These are phyloP conservation scores for Gnathonemus longibarbis DNA, from an alignment of 2,113 vertebrate species.

Conservation along the genomic window DNA sequence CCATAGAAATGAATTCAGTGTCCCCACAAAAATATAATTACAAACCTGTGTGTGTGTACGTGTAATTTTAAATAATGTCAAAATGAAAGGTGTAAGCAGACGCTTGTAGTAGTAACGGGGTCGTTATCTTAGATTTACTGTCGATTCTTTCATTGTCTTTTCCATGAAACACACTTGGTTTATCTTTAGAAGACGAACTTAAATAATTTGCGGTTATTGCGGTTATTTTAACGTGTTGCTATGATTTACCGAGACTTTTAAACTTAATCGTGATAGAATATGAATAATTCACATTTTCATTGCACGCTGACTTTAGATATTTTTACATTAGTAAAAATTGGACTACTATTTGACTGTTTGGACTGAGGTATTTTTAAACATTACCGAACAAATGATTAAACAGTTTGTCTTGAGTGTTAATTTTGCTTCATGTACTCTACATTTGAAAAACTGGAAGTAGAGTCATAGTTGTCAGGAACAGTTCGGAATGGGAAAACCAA, in stretches of 20 bases:
- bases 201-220: neutral
- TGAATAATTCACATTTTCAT: neutral
- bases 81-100: neutral
- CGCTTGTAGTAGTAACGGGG: neutral
- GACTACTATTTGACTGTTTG: neutral
- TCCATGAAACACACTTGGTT: neutral
- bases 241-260: neutral
- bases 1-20: neutral
- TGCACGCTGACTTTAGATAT: neutral
- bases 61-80: neutral
- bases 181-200: neutral
- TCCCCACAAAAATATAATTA: neutral
- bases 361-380: neutral
- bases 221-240: neutral
- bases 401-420: neutral
- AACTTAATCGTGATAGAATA: neutral
- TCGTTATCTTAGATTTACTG: neutral
- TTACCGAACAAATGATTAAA: neutral
- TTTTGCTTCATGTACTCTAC: neutral
- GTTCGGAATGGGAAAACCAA: neutral
- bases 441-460: neutral
- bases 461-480: neutral
- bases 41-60: neutral
- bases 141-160: neutral
- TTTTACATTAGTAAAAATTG: neutral